phyloP scores from a whole-genome alignment of 2,888 invertebrate species.

The Acrocyrtus sp. region DNA sequence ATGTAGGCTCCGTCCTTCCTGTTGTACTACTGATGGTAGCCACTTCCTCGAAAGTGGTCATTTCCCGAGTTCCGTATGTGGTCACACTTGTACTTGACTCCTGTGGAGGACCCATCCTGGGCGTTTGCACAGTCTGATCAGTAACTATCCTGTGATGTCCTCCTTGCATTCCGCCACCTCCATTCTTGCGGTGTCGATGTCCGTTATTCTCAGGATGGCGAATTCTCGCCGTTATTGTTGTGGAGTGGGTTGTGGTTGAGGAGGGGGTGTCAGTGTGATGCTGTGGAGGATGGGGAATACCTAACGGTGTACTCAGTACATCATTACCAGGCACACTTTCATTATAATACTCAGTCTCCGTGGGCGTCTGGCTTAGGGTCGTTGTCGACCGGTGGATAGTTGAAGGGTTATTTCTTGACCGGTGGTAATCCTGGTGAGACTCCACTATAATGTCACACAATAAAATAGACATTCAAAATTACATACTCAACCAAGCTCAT shows the following conservation, averaged over 20 bases:
- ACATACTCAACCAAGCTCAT: too few relatives aligned
- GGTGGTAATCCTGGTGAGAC: conserved; percentile 61
- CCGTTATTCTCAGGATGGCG: conserved; percentile 29
- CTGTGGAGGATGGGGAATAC: conserved; percentile 28
- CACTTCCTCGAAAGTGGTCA: conserved; percentile 60
- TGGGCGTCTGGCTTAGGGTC: conserved; percentile 50
- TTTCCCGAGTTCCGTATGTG: conserved; percentile 37
- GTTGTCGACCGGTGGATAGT: conserved; percentile 50
- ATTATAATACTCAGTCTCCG: conserved; percentile 50
- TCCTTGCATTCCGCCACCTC: background rate
- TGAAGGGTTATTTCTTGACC: conserved; percentile 43
- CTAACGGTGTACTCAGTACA: conserved; percentile 58
- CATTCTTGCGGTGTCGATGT: conserved; percentile 15
- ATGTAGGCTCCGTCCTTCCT: conserved; percentile 66
- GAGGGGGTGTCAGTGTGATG: conserved; percentile 39
- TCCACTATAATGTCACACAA: conserved; percentile 61
- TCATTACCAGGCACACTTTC: conserved; percentile 55
- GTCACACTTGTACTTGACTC: conserved; percentile 42
- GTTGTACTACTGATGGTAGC: conserved; percentile 67
- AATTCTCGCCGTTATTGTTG: conserved; percentile 35
- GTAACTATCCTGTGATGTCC: conserved; percentile 10
- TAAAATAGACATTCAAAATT: too few relatives aligned
- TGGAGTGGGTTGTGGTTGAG: conserved; percentile 44
- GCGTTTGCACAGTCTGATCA: conserved; percentile 13
- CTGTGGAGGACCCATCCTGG: conserved; percentile 6